Evolutionary conservation across 2,888 invertebrate species (phyloP), one percentile per base, ranked within the genome.

Genomic region (Caenorhabditis wallacei): DNA sequence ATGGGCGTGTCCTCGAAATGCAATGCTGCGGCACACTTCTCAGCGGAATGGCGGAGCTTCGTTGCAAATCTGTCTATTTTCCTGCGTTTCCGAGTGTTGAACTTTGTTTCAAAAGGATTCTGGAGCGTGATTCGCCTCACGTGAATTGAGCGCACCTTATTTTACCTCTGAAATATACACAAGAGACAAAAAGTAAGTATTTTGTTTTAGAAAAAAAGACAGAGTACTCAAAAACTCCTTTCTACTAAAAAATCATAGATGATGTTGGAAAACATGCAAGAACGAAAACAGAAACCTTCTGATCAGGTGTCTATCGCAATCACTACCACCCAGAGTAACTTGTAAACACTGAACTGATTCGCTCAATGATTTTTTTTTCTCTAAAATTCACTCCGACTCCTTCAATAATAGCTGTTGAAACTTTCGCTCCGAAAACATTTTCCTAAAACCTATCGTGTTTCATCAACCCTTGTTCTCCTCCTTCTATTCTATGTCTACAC

Each of bases 311-410:
- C 43, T 20, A 18, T 20, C 37, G 30, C n/a, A 18, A 51, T 48
- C 63, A 46, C 13, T 13, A 24, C n/a, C 35, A n/a, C n/a, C 24
- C 51, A 18, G n/a, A 22, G 7, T n/a, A 51, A 51, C 51, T 4
- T 4, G 59, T 76, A 69, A 76, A 76, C 76, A 76, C 13, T 51
- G n/a, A 24, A 37, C 64, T 68, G 18, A 46, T 66, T 75, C 57
- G 64, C 40, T 48, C 64, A 48, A 24, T 64, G 8, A 40, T 40
- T 40, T 40, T 40, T 5, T 40, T 13, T 40, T 40, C 11, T 40
- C 40, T 8, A 40, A n/a, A n/a, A n/a, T n/a, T n/a, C n/a, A n/a
- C n/a, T n/a, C n/a, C n/a, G n/a, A n/a, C n/a, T n/a, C n/a, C n/a
- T n/a, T n/a, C n/a, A n/a, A n/a, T n/a, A n/a, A n/a, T n/a, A n/a